A percentile compares a stretch with the other conserved stretches of the same genome.
These are phyloP conservation scores for Lepilemur ruficaudatus DNA, from an alignment of 2,797 vertebrate genomes.

Conservation along the genomic window DNA sequence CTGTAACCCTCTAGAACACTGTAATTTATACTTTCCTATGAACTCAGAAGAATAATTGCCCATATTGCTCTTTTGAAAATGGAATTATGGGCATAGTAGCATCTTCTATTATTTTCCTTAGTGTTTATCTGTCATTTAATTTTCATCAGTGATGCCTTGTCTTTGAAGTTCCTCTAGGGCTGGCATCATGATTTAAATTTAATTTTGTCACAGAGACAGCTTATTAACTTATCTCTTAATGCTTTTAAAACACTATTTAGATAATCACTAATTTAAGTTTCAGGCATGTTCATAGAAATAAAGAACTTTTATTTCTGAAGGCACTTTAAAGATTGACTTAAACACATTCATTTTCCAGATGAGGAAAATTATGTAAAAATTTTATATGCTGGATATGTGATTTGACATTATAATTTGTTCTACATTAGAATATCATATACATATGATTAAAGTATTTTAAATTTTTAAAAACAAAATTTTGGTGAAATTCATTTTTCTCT, in stretches of 20 bases:
- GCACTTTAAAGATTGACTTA: conserved; percentile 6
- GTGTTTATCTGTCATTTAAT: conserved; percentile 4
- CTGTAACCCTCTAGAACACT: neutral
- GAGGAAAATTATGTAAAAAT: neutral
- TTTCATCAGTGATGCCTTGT: neutral
- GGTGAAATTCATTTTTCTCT: neutral
- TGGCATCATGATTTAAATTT: conserved; percentile 25
- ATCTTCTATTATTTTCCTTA: conserved; percentile 14
- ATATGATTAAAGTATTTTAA: neutral
- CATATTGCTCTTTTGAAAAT: neutral
- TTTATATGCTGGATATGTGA: neutral
- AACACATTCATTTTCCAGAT: neutral
- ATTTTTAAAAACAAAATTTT: neutral
- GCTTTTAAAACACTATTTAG: neutral
- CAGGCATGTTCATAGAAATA: neutral
- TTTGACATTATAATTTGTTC: neutral
- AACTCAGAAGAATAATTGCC: neutral
- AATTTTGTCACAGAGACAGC: conserved; percentile 2
- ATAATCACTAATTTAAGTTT: conserved; percentile 39
- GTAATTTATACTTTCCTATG: neutral
- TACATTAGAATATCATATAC: neutral
- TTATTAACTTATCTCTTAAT: conserved; percentile 23
- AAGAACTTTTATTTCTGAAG: conserved; percentile 36
- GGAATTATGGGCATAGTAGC: neutral
- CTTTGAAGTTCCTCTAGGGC: neutral